Evolutionary conservation across 2,113 vertebrate species (phyloP).

Genomic region (Malurus elegans): DNA sequence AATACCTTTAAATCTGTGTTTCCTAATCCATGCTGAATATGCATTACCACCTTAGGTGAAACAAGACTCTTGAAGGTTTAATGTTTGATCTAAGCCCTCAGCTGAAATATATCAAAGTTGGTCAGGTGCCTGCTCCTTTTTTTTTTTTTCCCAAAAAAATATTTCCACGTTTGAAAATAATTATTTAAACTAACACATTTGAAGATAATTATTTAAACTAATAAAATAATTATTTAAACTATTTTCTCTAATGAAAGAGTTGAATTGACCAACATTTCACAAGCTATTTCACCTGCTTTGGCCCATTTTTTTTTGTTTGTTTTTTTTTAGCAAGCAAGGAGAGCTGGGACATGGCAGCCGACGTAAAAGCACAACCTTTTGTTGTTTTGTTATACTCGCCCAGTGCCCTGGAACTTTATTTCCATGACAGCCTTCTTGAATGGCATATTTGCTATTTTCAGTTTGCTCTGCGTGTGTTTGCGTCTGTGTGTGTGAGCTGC

Average conservation of each 20-base stretch:
- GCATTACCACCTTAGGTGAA: neutral
- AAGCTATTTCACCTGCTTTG: neutral
- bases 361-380: neutral
- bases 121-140: neutral
- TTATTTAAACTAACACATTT: neutral
- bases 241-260: neutral
- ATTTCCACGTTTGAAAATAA: neutral
- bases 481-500: neutral
- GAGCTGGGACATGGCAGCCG: neutral
- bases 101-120: neutral
- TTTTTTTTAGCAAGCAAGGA: neutral
- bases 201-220: neutral
- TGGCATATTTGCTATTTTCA: neutral
- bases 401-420: conserved; percentile 25
- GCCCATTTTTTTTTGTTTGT: neutral
- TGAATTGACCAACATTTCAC: neutral
- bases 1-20: neutral
- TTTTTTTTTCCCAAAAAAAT: neutral
- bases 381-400: neutral
- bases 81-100: neutral
- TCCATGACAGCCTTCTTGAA: conserved; percentile 59
- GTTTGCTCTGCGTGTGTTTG: neutral
- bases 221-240: neutral
- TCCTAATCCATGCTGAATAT: neutral
- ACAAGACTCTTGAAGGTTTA: neutral